These are phyloP conservation scores for Neelides sp. DNA, from an alignment of 1,140 invertebrate species.

Conservation along the genomic window DNA sequence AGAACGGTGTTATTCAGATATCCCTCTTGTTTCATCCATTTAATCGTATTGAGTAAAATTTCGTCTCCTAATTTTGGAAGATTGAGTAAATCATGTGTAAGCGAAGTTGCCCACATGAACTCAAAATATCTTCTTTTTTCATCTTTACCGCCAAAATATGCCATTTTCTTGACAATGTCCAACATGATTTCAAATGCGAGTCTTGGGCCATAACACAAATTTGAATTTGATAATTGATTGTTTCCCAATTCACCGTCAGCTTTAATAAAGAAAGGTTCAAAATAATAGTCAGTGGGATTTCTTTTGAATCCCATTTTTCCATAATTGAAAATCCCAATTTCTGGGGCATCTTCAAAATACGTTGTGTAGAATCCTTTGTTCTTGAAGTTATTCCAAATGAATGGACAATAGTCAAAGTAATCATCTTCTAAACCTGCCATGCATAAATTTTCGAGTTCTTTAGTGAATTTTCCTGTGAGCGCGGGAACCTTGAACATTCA, in stretches of 20 bases:
- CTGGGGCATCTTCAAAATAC: constrained; percentile 61
- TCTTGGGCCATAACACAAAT: constrained; percentile 49
- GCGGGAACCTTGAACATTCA: constrained; percentile 51
- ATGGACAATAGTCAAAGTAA: constrained; percentile 54
- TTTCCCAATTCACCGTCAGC: constrained; percentile 47
- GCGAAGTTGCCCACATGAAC: constrained; percentile 30
- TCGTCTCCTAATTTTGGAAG: constrained; percentile 26
- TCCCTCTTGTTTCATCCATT: constrained; percentile 6
- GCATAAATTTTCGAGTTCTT: neutral
- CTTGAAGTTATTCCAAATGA: constrained; percentile 65
- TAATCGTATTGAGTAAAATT: constrained; percentile 28
- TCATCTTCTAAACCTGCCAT: neutral
- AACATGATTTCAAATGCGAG: constrained; percentile 39
- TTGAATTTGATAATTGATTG: constrained; percentile 42
- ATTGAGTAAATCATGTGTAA: constrained; percentile 31
- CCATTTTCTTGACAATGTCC: constrained; percentile 31
- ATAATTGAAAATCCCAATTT: constrained; percentile 69
- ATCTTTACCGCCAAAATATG: neutral
- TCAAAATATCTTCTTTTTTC: constrained; percentile 29
- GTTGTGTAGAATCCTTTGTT: constrained; percentile 59
- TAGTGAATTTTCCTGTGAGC: constrained; percentile 43
- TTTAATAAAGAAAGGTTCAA: constrained; percentile 51
- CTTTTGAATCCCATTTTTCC: constrained; percentile 59
- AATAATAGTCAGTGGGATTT: constrained; percentile 69
- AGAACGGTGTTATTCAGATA: constrained; percentile 44